These are phyloP conservation scores for Nebria salina DNA, from an alignment of 2,888 invertebrate genomes.

Conservation along the genomic window DNA sequence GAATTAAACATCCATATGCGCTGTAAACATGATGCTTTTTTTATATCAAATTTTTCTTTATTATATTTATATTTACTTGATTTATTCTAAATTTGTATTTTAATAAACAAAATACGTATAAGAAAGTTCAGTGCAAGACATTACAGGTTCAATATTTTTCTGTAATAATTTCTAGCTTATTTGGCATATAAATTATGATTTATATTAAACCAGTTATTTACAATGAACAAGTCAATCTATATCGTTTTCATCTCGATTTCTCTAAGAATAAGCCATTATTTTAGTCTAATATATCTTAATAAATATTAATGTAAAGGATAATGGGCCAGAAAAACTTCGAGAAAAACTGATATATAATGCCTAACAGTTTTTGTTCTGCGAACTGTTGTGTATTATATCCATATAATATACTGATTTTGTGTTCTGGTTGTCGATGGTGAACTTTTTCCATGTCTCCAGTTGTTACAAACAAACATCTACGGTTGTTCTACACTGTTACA, in stretches of 20 bases:
- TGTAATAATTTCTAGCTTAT: slow-evolving; percentile 20
- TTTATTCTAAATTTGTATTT: background rate
- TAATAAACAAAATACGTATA: too few species aligned
- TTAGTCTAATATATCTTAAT: background rate
- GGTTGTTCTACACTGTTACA: slow-evolving; percentile 30
- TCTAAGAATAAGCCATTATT: background rate
- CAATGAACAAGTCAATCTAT: background rate
- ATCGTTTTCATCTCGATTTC: background rate
- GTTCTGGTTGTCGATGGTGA: slow-evolving; percentile 5
- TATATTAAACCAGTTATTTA: background rate
- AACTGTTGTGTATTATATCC: background rate
- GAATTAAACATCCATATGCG: too few species aligned
- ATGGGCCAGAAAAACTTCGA: background rate
- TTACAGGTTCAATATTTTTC: background rate
- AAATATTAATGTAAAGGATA: background rate
- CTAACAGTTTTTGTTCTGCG: background rate
- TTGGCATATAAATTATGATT: background rate
- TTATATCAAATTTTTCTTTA: too few species aligned
- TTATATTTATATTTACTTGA: too few species aligned
- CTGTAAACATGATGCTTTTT: too few species aligned
- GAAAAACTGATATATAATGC: background rate
- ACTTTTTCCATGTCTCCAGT: slow-evolving; percentile 37
- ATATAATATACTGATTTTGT: background rate
- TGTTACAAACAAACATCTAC: slow-evolving; percentile 13
- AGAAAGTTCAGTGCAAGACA: too few species aligned